Base-by-base conservation (phyloP, 2,888 invertebrate genomes). In the Monoplex corrugatus region DNA sequence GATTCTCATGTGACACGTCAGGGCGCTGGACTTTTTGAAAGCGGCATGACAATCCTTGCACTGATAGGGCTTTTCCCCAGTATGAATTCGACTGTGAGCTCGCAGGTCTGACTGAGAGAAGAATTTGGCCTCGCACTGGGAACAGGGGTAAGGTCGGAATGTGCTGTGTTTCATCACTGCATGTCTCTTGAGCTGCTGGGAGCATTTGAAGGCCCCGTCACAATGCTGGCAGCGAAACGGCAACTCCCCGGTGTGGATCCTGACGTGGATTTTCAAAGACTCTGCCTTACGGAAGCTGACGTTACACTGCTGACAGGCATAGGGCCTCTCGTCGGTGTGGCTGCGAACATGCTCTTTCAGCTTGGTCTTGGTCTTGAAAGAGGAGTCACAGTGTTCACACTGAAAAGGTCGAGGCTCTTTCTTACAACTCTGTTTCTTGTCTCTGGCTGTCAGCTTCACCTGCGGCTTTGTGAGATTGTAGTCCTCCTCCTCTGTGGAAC, bases 141-240 rank as follows among this genome's bases (percentile, higher is more conserved):
- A 28, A 57, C 84, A 84, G 35, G 50, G 19, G 57, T 57, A 84
- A 16, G 82, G 44, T 32, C 82, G 3, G 45, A 82, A n/a, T 1
- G 45, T 38, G 16, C n/a, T 19, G 32, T 83, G 82, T 45, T 83
- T 32, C 2, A 44, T n/a, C 2, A 82, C 19, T 0, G n/a, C 23
- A 45, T 82, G 82, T 5, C 82, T 13, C 44, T 45, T 45, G n/a
- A 83, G 82, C 45, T 83, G 43, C 45, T 83, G 32, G 2, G 82
- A 32, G 13, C 82, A 45, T 32, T 83, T 83, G 45, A 83, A 83
- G 16, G 32, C 45, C 0, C 45, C 16, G 3, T 32, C 32, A 32
- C 82, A 83, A 10, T 83, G 28, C 16, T 45, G 13, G 32, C 82
- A 83, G 16, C 32, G 45, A 10, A 45, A 83, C 16, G 82, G 82